Conservation (phyloP, 2,888 invertebrate genomes). For the Apeira syringaria region DNA sequence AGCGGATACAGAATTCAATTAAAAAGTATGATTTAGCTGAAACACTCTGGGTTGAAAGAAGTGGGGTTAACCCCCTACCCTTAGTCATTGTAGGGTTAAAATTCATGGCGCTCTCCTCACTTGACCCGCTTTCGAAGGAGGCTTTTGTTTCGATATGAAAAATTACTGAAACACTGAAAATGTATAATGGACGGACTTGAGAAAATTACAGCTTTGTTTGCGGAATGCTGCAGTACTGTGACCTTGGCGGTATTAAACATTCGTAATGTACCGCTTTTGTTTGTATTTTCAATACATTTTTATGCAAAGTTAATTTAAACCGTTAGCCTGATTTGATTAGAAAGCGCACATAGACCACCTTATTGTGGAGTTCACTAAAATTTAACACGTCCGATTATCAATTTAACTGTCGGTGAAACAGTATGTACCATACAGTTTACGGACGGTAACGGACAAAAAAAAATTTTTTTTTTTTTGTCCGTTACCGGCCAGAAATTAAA, state of each 20-base stretch:
- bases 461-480: too few species aligned
- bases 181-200: conserved; percentile 35
- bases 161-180: conserved; percentile 55
- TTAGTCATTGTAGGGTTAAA: conserved; percentile 44
- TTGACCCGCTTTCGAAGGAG: conserved; percentile 65
- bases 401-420: too few species aligned
- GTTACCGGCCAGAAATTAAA: too few species aligned
- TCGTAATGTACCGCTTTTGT: too few species aligned
- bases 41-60: conserved; percentile 39
- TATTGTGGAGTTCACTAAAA: too few species aligned
- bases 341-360: too few species aligned
- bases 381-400: too few species aligned
- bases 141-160: conserved; percentile 78
- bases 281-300: too few species aligned
- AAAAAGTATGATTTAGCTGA: conserved; percentile 60
- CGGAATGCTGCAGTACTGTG: conserved; percentile 1
- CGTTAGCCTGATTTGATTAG: too few species aligned
- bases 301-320: too few species aligned
- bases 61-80: conserved; percentile 24
- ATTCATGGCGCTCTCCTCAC: conserved; percentile 52
- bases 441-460: too few species aligned
- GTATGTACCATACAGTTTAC: too few species aligned
- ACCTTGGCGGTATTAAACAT: conserved; percentile 19
- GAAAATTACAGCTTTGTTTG: conserved; percentile 35
- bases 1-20: conserved; percentile 50